Evolutionary conservation across 2,888 invertebrate genomes (phyloP).

Genomic region (Philonicus albiceps): DNA sequence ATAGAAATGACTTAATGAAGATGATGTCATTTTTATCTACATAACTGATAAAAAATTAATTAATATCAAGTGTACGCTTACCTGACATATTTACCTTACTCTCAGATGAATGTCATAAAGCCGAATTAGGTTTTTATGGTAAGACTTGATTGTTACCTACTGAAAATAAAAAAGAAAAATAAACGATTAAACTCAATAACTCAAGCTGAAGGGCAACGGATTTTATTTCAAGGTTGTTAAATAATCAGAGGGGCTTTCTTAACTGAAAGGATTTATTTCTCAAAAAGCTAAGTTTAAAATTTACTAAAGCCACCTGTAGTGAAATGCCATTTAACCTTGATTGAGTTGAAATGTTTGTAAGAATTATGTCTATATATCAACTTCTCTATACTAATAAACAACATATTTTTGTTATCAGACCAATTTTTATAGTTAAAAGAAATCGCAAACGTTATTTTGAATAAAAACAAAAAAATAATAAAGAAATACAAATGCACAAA

Average conservation of each 20-base stretch:
- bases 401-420: too few species aligned
- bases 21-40: not conserved
- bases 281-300: not conserved
- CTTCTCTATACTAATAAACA: too few species aligned
- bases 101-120: not conserved
- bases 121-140: not conserved
- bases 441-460: too few species aligned
- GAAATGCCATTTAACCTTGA: not conserved
- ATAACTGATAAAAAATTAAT: not conserved
- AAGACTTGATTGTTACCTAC: not conserved
- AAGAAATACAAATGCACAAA: too few species aligned
- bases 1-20: not conserved
- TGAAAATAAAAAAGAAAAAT: not conserved
- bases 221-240: not conserved
- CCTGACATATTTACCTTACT: not conserved
- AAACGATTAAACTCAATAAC: not conserved
- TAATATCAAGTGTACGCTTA: not conserved
- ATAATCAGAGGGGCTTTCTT: not conserved
- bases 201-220: not conserved
- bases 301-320: not conserved
- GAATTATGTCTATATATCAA: too few species aligned
- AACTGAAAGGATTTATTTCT: not conserved
- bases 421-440: too few species aligned
- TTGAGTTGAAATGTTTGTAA: too few species aligned
- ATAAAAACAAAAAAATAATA: too few species aligned